Conservation (phyloP, 64 coral and sea anemone genomes). For the Pachyseris speciosa region DNA sequence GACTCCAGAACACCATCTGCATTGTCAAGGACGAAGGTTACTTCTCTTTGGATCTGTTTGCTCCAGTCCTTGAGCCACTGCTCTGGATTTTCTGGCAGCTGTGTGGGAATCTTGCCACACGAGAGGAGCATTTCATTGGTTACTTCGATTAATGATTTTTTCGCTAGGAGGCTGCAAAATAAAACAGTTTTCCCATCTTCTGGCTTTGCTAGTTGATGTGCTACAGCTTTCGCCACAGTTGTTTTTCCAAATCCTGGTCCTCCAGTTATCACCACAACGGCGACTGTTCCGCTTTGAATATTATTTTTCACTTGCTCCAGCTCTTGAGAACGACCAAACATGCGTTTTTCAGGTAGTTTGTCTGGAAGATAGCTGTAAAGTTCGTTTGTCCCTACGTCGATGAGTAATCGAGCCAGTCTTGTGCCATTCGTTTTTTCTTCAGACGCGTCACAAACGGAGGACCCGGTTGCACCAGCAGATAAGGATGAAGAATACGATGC, state of each 20-base stretch:
- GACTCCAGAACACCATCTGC: too few relatives aligned
- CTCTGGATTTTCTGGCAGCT: neutral
- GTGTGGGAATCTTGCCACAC: neutral
- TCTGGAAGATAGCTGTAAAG: neutral
- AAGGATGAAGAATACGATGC: too few relatives aligned
- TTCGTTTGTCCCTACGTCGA: too few relatives aligned
- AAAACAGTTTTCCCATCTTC: neutral
- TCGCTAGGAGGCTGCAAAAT: constrained; percentile 13
- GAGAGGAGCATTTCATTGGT: neutral
- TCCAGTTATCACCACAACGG: constrained; percentile 38
- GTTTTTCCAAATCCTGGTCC: constrained; percentile 74
- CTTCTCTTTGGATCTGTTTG: neutral
- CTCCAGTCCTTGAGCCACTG: constrained; percentile 40
- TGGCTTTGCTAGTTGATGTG: neutral
- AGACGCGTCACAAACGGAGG: neutral
- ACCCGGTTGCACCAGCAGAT: too few relatives aligned
- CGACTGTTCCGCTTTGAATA: neutral
- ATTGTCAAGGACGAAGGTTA: too few relatives aligned
- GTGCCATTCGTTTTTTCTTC: constrained; percentile 55
- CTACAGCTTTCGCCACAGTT: constrained; percentile 38
- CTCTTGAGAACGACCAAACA: constrained; percentile 33
- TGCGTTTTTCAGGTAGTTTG: neutral
- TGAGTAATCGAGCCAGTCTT: too few relatives aligned
- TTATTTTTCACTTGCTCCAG: neutral
- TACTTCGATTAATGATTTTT: constrained; percentile 10